Evolutionary conservation across 2,113 vertebrate species (phyloP), one percentile per base, ranked within the genome.

Genomic region (Cavia porcellus): DNA sequence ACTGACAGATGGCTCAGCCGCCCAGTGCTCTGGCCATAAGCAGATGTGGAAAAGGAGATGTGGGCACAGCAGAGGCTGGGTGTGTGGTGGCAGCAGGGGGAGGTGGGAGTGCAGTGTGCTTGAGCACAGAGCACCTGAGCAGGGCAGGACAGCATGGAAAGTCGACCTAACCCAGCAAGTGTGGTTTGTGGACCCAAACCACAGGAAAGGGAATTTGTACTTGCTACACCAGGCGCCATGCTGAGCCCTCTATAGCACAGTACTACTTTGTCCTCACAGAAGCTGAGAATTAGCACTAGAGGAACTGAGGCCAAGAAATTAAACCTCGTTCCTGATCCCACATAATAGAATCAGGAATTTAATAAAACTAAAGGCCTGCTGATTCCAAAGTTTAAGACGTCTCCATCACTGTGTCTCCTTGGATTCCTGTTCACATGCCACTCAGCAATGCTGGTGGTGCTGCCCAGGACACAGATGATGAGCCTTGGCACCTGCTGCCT

Each of bases 51-150:
- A 19, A 62, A 32, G 17, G 1, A 1, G 12, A 0, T 47, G 3
- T 1, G 0, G 62, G 59, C 42, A 13, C 84, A 72, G 38, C 30
- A 86, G 45, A 61, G 45, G 32, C 35, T 35, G 38, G 1, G 9
- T 62, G 30, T 90, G 61, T 30, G 35, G n/a, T 22, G 59, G 22
- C n/a, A 30, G n/a, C 47, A 45, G 42, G 1, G 5, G 25, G 13
- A 7, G 1, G 1, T 5, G 0, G n/a, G 13, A 7, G n/a, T 74
- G 64, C 52, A 2, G 22, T 10, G 42, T 47, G 45, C 52, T 28
- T n/a, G 30, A 22, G n/a, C 52, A 5, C 13, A 87, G 28, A 20
- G 38, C 52, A 2, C 42, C 45, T 62, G 74, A 62, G 59, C 12
- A 52, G 32, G 19, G 85, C 38, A 92, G 52, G 62, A 77, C 59